Percentiles rank a stretch among this genome's conserved stretches.
Evolutionary conservation across 1,140 invertebrate genomes (phyloP).

Genomic region (Glomeris maerens): DNA sequence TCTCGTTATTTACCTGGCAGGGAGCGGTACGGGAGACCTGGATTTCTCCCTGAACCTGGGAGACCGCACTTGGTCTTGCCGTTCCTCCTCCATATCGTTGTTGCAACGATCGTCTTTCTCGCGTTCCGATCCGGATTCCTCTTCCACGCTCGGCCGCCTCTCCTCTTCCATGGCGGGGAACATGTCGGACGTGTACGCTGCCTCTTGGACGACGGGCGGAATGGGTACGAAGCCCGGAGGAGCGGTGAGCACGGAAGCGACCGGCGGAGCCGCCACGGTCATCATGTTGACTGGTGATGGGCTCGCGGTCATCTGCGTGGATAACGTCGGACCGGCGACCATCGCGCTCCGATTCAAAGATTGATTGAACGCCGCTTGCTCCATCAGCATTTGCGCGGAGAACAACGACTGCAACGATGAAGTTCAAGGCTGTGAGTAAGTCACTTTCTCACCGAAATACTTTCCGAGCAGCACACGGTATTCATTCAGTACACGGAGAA

Average conservation of each 20-base stretch:
- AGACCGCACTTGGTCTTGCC: conserved; percentile 3
- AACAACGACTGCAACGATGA: no score
- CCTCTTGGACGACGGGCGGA: neutral
- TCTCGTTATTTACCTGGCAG: conserved; percentile 13
- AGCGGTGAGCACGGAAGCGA: neutral
- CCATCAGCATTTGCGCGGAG: no score
- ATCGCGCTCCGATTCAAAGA: no score
- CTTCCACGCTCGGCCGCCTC: neutral
- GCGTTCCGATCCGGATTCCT: neutral
- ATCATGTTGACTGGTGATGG: no score
- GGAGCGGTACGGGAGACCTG: conserved; percentile 20
- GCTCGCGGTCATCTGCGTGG: no score
- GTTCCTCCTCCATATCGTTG: neutral
- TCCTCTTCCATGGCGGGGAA: neutral
- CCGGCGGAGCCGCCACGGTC: no score
- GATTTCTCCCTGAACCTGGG: conserved; percentile 14
- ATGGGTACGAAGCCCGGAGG: neutral
- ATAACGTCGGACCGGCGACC: no score
- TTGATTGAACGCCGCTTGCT: no score
- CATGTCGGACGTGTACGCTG: neutral
- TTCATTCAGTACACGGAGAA: no score
- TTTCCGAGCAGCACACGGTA: no score
- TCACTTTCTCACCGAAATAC: no score
- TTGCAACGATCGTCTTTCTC: neutral
- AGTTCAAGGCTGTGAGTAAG: no score